Evolutionary conservation across 2,797 vertebrate species (phyloP).

Genomic region (Scolopax rusticola): DNA sequence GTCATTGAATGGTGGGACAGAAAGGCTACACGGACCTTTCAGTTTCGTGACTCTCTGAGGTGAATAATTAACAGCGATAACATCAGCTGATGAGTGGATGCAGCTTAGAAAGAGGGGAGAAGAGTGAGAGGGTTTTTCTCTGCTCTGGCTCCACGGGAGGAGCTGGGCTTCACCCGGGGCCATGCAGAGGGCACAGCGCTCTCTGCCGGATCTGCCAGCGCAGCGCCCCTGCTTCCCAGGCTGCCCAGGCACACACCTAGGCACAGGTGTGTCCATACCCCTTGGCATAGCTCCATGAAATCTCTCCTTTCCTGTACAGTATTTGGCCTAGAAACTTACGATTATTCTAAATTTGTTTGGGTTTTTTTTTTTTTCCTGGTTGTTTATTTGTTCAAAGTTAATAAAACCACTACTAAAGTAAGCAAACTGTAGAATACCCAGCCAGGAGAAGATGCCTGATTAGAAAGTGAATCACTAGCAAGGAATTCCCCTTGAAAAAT

Average conservation of each 20-base stretch:
- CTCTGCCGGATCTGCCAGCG: background rate
- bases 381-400: background rate
- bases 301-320: background rate
- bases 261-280: accelerated
- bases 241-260: accelerated
- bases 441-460: background rate
- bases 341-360: background rate
- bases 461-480: accelerated
- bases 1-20: accelerated
- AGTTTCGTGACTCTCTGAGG: background rate
- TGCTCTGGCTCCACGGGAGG: accelerated
- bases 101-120: background rate
- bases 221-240: accelerated
- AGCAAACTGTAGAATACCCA: background rate
- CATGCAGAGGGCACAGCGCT: background rate
- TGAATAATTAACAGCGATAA: accelerated
- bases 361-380: background rate
- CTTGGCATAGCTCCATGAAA: background rate
- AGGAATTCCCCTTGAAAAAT: background rate
- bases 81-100: background rate
- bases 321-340: accelerated
- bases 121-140: accelerated
- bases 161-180: background rate
- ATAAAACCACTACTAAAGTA: background rate
- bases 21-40: background rate